Conservation (phyloP, 2,888 invertebrate species). For the Cryptophagus acutangulus region DNA sequence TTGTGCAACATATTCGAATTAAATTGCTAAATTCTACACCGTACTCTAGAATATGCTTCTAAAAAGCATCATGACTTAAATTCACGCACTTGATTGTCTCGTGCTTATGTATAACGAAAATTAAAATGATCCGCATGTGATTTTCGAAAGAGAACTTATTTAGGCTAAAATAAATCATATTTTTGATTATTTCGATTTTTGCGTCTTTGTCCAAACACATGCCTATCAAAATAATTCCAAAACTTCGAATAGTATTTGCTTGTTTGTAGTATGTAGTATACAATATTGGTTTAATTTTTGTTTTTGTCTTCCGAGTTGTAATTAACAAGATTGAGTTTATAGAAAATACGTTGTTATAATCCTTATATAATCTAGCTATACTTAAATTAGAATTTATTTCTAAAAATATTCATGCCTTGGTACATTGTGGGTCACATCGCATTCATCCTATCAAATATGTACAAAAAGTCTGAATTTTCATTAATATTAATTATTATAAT, state of each 20-base stretch:
- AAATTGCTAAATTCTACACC: slow-evolving; percentile 4
- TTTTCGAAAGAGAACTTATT: slow-evolving; percentile 19
- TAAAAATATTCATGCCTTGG: slow-evolving; percentile 45
- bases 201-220: slow-evolving; percentile 17
- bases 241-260: not conserved
- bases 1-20: slow-evolving; percentile 24
- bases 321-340: slow-evolving; percentile 28
- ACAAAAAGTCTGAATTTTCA: slow-evolving; percentile 13
- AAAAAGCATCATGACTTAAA: slow-evolving; percentile 40
- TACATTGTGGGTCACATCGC: slow-evolving; percentile 37
- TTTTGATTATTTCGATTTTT: not conserved
- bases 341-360: slow-evolving; percentile 36
- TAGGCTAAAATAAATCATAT: slow-evolving; percentile 15
- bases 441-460: slow-evolving; percentile 11
- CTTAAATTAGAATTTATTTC: slow-evolving; percentile 27
- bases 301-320: slow-evolving; percentile 4
- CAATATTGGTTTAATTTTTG: slow-evolving; percentile 3
- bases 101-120: slow-evolving; percentile 32
- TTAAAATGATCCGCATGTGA: slow-evolving; percentile 24
- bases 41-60: not conserved
- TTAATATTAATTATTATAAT: slow-evolving; percentile 12
- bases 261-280: not conserved
- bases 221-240: slow-evolving; percentile 23
- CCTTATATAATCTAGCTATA: slow-evolving; percentile 23
- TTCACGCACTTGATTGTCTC: slow-evolving; percentile 48